Evolutionary conservation across 2,113 vertebrate species (phyloP).

Genomic region (Cyprichromis sp.): DNA sequence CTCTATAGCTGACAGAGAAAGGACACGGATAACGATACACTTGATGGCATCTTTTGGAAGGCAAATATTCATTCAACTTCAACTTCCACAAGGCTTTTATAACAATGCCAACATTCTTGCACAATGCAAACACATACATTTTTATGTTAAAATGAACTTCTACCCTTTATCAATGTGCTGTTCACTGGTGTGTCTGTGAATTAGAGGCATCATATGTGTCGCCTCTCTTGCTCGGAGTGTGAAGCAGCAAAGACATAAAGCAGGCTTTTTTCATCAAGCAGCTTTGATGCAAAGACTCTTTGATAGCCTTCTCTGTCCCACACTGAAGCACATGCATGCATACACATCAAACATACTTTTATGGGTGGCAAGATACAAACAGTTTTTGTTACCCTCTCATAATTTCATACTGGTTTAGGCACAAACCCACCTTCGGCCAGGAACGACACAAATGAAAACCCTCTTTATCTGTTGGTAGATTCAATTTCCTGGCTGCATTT

Average conservation of each 20-base stretch:
- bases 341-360: slow-evolving; percentile 12
- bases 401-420: not conserved
- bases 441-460: slow-evolving; percentile 3
- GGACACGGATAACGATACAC: not conserved
- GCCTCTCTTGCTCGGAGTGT: not conserved
- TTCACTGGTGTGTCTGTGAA: not conserved
- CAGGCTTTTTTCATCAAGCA: not conserved
- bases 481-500: slow-evolving; percentile 39
- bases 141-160: not conserved
- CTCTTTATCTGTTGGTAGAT: slow-evolving; percentile 13
- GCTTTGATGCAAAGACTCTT: slow-evolving; percentile 33
- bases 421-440: not conserved
- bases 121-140: not conserved
- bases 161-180: not conserved
- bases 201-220: not conserved
- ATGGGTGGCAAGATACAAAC: not conserved
- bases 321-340: not conserved
- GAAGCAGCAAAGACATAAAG: not conserved
- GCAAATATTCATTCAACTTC: not conserved
- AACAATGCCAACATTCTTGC: not conserved
- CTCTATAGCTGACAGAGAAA: not conserved
- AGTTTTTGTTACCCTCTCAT: not conserved
- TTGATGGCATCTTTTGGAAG: not conserved
- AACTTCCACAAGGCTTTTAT: not conserved
- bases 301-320: slow-evolving; percentile 7